Base-by-base conservation (phyloP, 1,140 invertebrate species). In the Kradibia gibbosae region DNA sequence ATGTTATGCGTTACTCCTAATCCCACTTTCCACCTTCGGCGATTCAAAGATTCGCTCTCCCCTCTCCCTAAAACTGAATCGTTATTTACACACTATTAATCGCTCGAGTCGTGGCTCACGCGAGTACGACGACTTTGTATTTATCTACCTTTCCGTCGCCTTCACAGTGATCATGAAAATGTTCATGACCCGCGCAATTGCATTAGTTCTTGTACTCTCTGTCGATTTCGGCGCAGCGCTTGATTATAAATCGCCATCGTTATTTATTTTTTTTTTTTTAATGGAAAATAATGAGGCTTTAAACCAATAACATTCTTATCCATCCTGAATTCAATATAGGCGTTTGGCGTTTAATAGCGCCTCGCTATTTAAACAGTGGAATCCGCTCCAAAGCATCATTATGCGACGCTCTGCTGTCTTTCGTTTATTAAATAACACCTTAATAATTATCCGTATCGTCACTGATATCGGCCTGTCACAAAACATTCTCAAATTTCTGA, bases 51-150 rank as follows among this genome's bases (percentile, higher is more conserved):
- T 22, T 75, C 25, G 11, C 50, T 34, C 31, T 53, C 11, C 53
- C 53, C 73, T n/a, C 22, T n/a, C 31, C n/a, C 31, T 4, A 34
- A 75, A 5, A 5, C 10, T 15, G 11, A 34, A 28, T 34, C 71
- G 45, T 73, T 73, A 73, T 73, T 50, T 53, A 75, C 31, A 76
- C 57, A 42, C 31, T 39, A 75, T 20, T 55, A 13, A 28, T 39
- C 74, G 55, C 31, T 31, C 20, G 53, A 75, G 74, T 62, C 36
- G 34, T 15, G 36, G 22, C 13, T 34, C 39, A 48, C 50, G 20
- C 72, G 50, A 55, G 53, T 31, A 13, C 53, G 8, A 45, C 55
- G 5, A 25, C 13, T 48, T 60, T 36, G 22, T 57, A 5, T 57
- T 0, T 34, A 36, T 55, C 34, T 57, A 34, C 10, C 25, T 57